Evolutionary conservation across 2,888 invertebrate genomes (phyloP), one percentile per base, ranked within the genome.

Genomic region (Halictus quadricinctus): DNA sequence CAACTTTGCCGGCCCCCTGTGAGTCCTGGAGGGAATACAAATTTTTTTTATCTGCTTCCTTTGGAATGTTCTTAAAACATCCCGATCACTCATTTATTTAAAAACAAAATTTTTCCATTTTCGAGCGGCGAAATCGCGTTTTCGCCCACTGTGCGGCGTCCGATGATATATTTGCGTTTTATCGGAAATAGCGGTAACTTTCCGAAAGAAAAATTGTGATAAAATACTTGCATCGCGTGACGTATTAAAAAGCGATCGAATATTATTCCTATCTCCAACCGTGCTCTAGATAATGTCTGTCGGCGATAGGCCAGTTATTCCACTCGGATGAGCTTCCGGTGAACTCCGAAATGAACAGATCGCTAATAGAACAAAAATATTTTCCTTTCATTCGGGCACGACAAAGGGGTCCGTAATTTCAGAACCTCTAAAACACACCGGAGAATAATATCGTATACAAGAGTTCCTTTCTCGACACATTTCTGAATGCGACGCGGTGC

Each of bases 381-480:
- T 70, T 70, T n/a, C 21, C 70, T 43, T 43, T 43, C 21, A 43
- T 43, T 12, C n/a, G 0, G 2, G n/a, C 2, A n/a, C 7, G 70
- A 70, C 70, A 70, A 70, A 70, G n/a, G 43, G 43, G 6, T n/a
- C 21, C 43, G 43, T 70, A 70, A 70, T 70, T 70, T n/a, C 70
- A 12, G 50, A 72, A 21, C 18, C 29, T 50, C 48, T 50, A 50
- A 36, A 50, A 72, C 50, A 72, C 72, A 50, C 50, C 10, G 18
- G 36, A 36, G 72, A 50, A 72, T 50, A 72, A 72, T 72, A 50
- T 72, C 72, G 72, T 50, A 29, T 46, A 43, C 43, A 70, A 70
- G 72, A 29, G 72, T 29, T 72, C 25, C 29, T 50, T 72, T 50
- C 29, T 10, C 36, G 50, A 72, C 50, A 50, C 48, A 50, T 72